These are phyloP conservation scores for Aviceda subcristata DNA, from an alignment of 2,113 vertebrate species.

Conservation along the genomic window DNA sequence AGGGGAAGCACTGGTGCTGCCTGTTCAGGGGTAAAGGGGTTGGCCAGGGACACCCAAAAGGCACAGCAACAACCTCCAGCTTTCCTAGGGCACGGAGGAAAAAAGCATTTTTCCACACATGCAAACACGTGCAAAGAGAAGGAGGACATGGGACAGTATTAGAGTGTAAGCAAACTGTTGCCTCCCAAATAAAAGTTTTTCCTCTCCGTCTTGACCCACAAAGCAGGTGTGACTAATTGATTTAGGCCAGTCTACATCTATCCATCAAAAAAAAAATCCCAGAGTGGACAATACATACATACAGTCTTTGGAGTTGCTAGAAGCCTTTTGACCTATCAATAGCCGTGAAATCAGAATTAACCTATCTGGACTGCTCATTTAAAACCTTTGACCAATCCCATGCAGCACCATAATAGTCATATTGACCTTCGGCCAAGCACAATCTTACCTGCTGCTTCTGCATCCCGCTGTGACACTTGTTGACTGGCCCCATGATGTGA, in stretches of 20 bases:
- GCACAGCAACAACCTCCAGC: background rate
- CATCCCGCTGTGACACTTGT: background rate
- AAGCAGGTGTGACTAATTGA: background rate
- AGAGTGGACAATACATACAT: too few relatives aligned
- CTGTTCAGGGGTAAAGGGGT: background rate
- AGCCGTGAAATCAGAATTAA: background rate
- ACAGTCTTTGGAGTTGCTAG: background rate
- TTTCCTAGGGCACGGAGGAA: background rate
- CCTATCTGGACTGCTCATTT: background rate
- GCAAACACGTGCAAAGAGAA: background rate
- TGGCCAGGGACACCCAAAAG: background rate
- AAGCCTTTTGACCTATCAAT: background rate
- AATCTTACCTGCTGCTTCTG: background rate
- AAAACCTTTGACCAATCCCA: background rate
- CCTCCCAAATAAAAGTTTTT: background rate
- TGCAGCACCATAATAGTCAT: background rate
- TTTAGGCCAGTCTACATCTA: background rate
- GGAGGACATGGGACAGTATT: background rate
- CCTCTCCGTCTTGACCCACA: background rate
- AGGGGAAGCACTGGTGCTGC: background rate
- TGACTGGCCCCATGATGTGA: slow-evolving; percentile 29
- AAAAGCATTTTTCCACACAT: too few relatives aligned
- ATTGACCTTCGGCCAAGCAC: background rate
- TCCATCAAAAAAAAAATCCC: background rate
- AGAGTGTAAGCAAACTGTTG: background rate